Evolutionary conservation across 2,888 invertebrate genomes (phyloP).

Genomic region (Lamellibrachia satsuma): DNA sequence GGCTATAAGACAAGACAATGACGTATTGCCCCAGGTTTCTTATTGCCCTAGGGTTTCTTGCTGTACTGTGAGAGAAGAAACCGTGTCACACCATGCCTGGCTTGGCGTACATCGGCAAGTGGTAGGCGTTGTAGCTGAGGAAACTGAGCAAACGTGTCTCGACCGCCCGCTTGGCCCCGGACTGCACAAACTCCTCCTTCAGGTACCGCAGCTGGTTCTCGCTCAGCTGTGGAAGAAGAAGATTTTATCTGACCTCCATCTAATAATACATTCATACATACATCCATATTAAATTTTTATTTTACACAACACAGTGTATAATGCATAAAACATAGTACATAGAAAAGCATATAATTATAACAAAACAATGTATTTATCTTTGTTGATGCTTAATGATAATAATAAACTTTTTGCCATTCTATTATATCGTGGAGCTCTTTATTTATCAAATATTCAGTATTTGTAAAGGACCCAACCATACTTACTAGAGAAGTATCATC

Average conservation of each 20-base stretch:
- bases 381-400: no score
- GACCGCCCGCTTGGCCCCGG: constrained; percentile 60
- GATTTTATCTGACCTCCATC: not conserved
- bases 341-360: not conserved
- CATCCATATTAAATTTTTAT: not conserved
- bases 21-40: not conserved
- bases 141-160: constrained; percentile 63
- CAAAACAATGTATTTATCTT: no score
- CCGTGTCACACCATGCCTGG: constrained; percentile 62
- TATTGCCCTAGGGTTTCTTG: not conserved
- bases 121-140: constrained; percentile 65
- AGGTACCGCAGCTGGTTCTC: constrained; percentile 52
- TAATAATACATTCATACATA: no score
- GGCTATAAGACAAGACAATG: not conserved
- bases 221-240: constrained; percentile 32
- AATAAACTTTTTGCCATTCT: no score
- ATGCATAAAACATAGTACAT: not conserved
- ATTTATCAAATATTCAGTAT: no score
- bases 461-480: no score
- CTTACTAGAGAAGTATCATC: no score
- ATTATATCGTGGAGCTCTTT: no score
- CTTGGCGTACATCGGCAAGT: constrained; percentile 66
- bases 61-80: not conserved
- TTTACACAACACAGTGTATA: not conserved
- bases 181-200: constrained; percentile 49